A percentile compares a stretch with the other conserved stretches of the same genome.
phyloP scores from a whole-genome alignment of 2,113 vertebrate genomes.

The Gulo gulo region DNA sequence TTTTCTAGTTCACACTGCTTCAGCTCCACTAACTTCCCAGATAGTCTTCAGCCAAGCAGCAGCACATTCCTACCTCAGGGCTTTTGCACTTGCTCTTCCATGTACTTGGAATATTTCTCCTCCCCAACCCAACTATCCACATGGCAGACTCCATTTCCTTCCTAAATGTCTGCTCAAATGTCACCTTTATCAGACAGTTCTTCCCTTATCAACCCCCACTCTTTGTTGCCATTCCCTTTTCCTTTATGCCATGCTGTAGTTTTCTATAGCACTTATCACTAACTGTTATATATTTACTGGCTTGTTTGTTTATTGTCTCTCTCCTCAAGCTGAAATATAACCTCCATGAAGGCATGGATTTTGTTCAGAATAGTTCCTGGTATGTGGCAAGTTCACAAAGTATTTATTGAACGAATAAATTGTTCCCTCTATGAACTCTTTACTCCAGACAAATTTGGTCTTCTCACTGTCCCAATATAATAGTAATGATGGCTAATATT shows the following conservation, averaged over 20 bases:
- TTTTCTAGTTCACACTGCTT: constrained; percentile 16
- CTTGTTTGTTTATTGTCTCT: constrained; percentile 22
- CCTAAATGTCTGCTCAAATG: constrained; percentile 25
- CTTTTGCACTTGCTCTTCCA: background rate
- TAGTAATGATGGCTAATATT: background rate
- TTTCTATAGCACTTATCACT: background rate
- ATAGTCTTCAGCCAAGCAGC: constrained; percentile 4
- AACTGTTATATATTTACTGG: background rate
- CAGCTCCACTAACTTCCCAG: background rate
- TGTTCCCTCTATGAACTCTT: constrained; percentile 28
- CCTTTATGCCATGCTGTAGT: background rate
- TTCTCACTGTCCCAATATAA: background rate
- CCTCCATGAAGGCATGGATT: background rate
- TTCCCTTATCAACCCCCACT: background rate
- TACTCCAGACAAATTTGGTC: constrained; percentile 3
- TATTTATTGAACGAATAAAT: constrained; percentile 31
- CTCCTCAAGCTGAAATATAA: constrained; percentile 26
- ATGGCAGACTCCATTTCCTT: constrained; percentile 5
- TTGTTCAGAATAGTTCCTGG: constrained; percentile 45
- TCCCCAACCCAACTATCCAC: background rate
- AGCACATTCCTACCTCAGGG: background rate
- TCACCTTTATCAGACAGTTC: background rate
- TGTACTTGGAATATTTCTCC: background rate
- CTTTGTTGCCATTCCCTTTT: constrained; percentile 27
- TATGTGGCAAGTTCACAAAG: background rate